phyloP scores from a whole-genome alignment of 2,797 vertebrate species.

The Rhinatrema bivittatum region DNA sequence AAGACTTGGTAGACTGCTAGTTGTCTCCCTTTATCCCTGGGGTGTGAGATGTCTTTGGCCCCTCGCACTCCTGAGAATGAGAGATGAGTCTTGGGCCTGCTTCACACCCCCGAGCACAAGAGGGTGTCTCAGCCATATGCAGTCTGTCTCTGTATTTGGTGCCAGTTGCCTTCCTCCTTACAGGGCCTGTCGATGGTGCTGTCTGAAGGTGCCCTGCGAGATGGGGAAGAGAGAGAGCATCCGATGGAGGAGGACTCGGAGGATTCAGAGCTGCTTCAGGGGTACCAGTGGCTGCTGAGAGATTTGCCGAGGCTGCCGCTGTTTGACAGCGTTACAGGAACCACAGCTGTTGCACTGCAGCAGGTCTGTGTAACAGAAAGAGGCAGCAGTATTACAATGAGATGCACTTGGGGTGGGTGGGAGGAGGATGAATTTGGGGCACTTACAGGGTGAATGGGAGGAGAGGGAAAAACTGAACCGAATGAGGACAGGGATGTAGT shows the following conservation, averaged over 20 bases:
- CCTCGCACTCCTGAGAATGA: too few relatives aligned
- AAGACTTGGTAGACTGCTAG: too few relatives aligned
- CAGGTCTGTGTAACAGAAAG: conserved; percentile 61
- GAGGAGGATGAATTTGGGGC: neutral
- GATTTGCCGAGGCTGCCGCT: conserved; percentile 87
- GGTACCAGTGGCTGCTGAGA: conserved; percentile 90
- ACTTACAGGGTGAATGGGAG: neutral
- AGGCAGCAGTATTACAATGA: fast-evolving
- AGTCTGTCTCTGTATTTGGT: too few relatives aligned
- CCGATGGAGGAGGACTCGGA: conserved; percentile 84
- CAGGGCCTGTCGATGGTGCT: conserved; percentile 92
- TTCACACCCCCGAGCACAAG: too few relatives aligned
- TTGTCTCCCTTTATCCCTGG: too few relatives aligned
- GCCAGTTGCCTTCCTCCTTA: neutral
- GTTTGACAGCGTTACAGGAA: conserved; percentile 83
- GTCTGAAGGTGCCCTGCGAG: conserved; percentile 78
- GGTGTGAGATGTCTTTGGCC: too few relatives aligned
- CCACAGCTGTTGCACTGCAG: conserved; percentile 84
- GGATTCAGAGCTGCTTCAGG: conserved; percentile 73
- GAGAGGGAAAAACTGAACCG: neutral
- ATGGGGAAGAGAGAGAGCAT: conserved; percentile 85
- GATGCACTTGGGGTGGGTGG: fast-evolving
- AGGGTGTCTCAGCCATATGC: too few relatives aligned
- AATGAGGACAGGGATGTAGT: neutral
- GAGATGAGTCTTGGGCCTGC: too few relatives aligned